Base-by-base conservation (phyloP, 2,888 invertebrate genomes). In the Crepidodera aurea region DNA sequence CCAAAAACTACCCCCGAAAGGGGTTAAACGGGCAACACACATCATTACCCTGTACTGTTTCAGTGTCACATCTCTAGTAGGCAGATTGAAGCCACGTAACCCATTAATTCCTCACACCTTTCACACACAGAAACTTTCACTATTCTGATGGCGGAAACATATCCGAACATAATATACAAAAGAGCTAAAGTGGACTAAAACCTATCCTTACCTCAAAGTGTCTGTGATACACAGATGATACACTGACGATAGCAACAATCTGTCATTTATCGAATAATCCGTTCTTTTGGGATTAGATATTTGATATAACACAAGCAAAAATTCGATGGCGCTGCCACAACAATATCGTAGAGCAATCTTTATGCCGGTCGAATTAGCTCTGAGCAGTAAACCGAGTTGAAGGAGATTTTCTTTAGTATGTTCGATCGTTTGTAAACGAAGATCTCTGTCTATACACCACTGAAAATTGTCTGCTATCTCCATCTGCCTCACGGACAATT, bases 271-370 rank as follows among this genome's bases (percentile, higher is more conserved):
- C 2, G 78, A 75, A 69, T 81, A 81, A 2, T 54, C 40, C 0
- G 60, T 72, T 70, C 79, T 67, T n/a, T 75, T 66, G 2, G 77
- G 77, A 60, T 79, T 71, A 1, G 76, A 72, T 18, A 79, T 27
- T 56, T 79, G 77, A 60, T 80, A 81, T 2, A 82, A 64, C 18
- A 77, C 72, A 42, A 81, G 61, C 3, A 82, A 71, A 66, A 81
- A 81, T 62, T 81, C 80, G 0, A 79, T 72, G 1, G 80, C 77
- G 54, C 73, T 74, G 42, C 69, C 69, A 32, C 75, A 76, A 53
- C 77, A 78, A 7, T 74, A 65, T 6, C 69, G 69, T 37, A 82
- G 60, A 32, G 80, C 80, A 15, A 64, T 70, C 51, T 68, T 57
- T 3, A 80, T 55, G 25, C 73, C 67, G 13, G 60, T 66, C 10